phyloP scores from a whole-genome alignment of 2,888 invertebrate species.

The Andrena hattorfiana region DNA sequence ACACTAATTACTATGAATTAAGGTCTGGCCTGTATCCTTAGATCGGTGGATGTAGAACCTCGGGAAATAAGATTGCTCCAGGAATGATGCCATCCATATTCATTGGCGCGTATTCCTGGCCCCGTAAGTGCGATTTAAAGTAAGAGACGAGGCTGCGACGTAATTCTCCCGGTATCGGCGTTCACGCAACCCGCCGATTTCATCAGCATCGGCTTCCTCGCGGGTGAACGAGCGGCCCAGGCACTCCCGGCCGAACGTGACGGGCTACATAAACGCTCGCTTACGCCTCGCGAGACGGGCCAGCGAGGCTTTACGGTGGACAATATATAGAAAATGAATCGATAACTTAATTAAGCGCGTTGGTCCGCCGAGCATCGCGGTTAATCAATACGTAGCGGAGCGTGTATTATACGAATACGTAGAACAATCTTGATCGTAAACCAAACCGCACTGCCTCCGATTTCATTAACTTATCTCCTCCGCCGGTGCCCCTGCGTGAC shows the following conservation, averaged over 20 bases:
- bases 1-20: conserved; percentile 30
- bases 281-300: conserved; percentile 53
- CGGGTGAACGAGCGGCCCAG: conserved; percentile 41
- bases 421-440: conserved; percentile 80
- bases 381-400: conserved; percentile 79
- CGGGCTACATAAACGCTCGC: conserved; percentile 70
- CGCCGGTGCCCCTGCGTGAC: conserved; percentile 79
- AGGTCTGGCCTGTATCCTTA: conserved; percentile 3
- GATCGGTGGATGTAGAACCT: not conserved
- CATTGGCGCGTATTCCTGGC: conserved; percentile 38
- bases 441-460: conserved; percentile 78
- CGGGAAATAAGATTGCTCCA: conserved; percentile 38
- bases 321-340: conserved; percentile 82
- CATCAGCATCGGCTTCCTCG: conserved; percentile 55
- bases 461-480: conserved; percentile 83
- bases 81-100: conserved; percentile 33
- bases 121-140: conserved; percentile 33
- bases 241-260: conserved; percentile 67
- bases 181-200: conserved; percentile 52
- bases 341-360: conserved; percentile 82
- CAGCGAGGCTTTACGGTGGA: conserved; percentile 61
- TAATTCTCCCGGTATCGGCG: conserved; percentile 47
- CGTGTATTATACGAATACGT: conserved; percentile 74
- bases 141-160: conserved; percentile 22
- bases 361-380: conserved; percentile 69